Percentiles rank a stretch among this genome's conserved stretches.
Evolutionary conservation across 2,113 vertebrate species (phyloP).

Genomic region (Phaetusa simplex): DNA sequence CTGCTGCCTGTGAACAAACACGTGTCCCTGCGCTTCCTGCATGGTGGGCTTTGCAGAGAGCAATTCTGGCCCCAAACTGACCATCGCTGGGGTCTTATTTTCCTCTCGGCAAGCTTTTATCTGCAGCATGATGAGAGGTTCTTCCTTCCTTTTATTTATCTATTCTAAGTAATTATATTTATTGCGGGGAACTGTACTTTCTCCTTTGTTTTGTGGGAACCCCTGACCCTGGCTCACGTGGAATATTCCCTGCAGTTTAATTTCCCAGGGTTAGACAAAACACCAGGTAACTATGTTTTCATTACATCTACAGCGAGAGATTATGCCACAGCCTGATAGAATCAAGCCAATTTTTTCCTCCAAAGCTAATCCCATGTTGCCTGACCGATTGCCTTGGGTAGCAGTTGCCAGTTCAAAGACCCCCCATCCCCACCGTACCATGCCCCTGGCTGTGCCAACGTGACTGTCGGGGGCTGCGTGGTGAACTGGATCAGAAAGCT

Average conservation of each 20-base stretch:
- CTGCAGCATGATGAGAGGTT: not conserved
- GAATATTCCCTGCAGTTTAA: not conserved
- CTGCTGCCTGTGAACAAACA: slow-evolving; percentile 50
- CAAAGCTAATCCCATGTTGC: not conserved
- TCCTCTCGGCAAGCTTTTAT: not conserved
- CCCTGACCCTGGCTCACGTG: not conserved
- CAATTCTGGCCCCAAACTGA: not conserved
- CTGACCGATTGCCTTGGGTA: not conserved
- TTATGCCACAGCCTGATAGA: not conserved
- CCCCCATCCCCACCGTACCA: not conserved
- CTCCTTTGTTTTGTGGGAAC: slow-evolving; percentile 32
- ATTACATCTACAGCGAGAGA: not conserved
- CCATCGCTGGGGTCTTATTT: not conserved
- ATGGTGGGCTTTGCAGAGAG: not conserved
- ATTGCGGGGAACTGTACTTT: not conserved
- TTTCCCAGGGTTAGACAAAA: slow-evolving; percentile 22
- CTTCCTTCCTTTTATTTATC: slow-evolving; percentile 54
- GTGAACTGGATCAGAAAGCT: slow-evolving; percentile 34
- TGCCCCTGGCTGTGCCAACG: not conserved
- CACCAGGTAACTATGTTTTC: not conserved
- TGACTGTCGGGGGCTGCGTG: not conserved
- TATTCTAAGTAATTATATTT: not conserved
- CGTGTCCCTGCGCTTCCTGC: slow-evolving; percentile 10
- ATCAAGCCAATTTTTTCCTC: not conserved
- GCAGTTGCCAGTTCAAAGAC: slow-evolving; percentile 32